phyloP scores from a whole-genome alignment of 1,140 invertebrate species.

The Drosophila ambigua region DNA sequence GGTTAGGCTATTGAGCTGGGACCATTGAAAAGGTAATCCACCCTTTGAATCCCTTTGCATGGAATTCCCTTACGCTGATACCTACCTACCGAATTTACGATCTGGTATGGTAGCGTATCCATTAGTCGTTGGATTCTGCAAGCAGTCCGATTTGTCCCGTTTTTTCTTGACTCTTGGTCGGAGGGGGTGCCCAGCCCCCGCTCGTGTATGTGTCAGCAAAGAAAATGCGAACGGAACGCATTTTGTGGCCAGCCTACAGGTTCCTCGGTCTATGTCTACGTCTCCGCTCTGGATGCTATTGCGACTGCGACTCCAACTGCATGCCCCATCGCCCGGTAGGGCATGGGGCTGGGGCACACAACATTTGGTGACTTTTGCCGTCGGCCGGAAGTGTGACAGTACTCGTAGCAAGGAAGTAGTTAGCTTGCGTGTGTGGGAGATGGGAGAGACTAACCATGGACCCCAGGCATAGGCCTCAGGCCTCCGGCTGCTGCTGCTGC shows the following conservation, averaged over 20 bases:
- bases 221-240: slow-evolving; percentile 67
- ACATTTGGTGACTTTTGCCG: slow-evolving; percentile 59
- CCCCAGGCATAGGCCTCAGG: background rate
- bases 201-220: slow-evolving; percentile 4
- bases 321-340: slow-evolving; percentile 1
- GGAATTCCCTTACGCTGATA: no score
- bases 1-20: no score
- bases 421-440: slow-evolving; percentile 6
- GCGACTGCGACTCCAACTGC: slow-evolving; percentile 1
- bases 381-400: slow-evolving; percentile 57
- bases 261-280: slow-evolving; percentile 19
- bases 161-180: slow-evolving; percentile 31
- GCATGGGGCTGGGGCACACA: background rate
- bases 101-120: background rate
- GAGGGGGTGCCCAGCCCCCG: slow-evolving; percentile 5
- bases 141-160: slow-evolving; percentile 5
- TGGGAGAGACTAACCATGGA: background rate
- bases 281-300: slow-evolving; percentile 4
- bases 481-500: slow-evolving; percentile 4
- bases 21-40: no score
- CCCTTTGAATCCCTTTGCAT: no score
- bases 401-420: slow-evolving; percentile 53
- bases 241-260: slow-evolving; percentile 56
- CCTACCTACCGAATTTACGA: no score
- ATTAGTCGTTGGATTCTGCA: background rate